Evolutionary conservation across 1,140 invertebrate species (phyloP), one percentile per base, ranked within the genome.

Genomic region (Drosophila orosa): DNA sequence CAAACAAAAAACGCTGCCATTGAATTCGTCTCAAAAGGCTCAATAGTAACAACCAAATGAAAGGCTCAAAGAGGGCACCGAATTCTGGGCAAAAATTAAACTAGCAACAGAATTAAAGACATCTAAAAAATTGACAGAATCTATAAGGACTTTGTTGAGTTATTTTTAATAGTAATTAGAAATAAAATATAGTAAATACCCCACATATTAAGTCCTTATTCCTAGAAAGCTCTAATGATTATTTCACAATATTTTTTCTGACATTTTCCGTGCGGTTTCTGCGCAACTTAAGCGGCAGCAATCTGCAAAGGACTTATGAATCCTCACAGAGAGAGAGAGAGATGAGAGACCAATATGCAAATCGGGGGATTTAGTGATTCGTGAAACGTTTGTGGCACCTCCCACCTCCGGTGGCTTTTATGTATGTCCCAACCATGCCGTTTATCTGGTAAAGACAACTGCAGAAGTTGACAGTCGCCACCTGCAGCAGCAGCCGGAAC

Each of bases 311-410:
- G 24, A 25, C 22, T 47, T 24, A 12, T 27, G 45, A 24, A 48
- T 48, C 45, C 24, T 27, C 22, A 6, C 42, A 45, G 42, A 12
- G 10, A 19, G 6, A 12, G 17, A 5, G 39, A 13, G 40, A 17
- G 52, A 6, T 52, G 3, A 4, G 55, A 10, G 5, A 48, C 15
- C 47, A 48, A 54, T 57, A 61, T 58, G 59, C 59, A 59, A 59
- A 58, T 33, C 56, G 59, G 60, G 15, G 27, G 33, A 39, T 6
- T 37, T 22, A 29, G 17, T 60, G 55, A 40, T 29, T 59, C 25
- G 33, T 22, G 5, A 17, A 40, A 59, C 56, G 33, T 24, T 40
- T 39, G 17, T 29, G 59, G 13, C 33, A 29, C n/a, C 33, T 22
- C n/a, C 8, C 8, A 17, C 29, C 29, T 19, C n/a, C 12, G 12